phyloP scores from a whole-genome alignment of 2,888 invertebrate genomes.

The Eulithis prunata region DNA sequence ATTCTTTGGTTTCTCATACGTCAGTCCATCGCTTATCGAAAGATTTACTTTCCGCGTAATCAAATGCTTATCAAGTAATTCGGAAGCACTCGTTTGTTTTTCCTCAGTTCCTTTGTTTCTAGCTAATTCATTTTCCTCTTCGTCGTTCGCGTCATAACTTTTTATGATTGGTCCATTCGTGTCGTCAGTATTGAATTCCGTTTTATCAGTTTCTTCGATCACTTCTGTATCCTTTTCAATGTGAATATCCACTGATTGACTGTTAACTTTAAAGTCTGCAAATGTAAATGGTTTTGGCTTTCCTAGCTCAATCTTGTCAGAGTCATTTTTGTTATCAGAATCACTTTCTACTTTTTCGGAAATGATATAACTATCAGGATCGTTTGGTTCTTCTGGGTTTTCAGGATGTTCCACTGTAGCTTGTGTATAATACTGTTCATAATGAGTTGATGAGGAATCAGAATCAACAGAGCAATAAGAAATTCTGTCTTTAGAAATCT shows the following conservation, averaged over 20 bases:
- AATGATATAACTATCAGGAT: slow-evolving; percentile 38
- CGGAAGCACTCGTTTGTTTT: slow-evolving; percentile 62
- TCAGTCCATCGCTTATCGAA: slow-evolving; percentile 68
- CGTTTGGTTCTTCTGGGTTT: slow-evolving; percentile 43
- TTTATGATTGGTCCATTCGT: slow-evolving; percentile 33
- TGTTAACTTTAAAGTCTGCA: slow-evolving; percentile 82
- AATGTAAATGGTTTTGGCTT: slow-evolving; percentile 81
- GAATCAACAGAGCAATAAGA: slow-evolving; percentile 73
- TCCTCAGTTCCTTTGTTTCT: slow-evolving; percentile 33
- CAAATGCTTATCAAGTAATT: slow-evolving; percentile 58
- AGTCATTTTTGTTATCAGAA: slow-evolving; percentile 8
- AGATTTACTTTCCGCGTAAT: slow-evolving; percentile 72
- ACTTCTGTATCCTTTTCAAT: slow-evolving; percentile 44
- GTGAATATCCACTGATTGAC: slow-evolving; percentile 51
- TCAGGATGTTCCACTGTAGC: slow-evolving; percentile 39
- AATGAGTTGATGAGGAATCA: slow-evolving; percentile 72
- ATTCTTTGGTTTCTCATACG: slow-evolving; percentile 63
- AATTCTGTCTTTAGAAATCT: slow-evolving; percentile 62
- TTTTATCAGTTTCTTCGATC: slow-evolving; percentile 36
- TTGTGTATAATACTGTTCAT: slow-evolving; percentile 67
- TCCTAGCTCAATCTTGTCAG: slow-evolving; percentile 44
- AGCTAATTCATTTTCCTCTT: slow-evolving; percentile 50
- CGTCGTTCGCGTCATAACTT: slow-evolving; percentile 32
- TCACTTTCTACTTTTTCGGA: slow-evolving; percentile 35
- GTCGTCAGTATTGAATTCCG: slow-evolving; percentile 31